A percentile compares a stretch with the other conserved stretches of the same genome.
Conservation (phyloP, 2,888 invertebrate genomes). For the Eledone cirrhosa region DNA sequence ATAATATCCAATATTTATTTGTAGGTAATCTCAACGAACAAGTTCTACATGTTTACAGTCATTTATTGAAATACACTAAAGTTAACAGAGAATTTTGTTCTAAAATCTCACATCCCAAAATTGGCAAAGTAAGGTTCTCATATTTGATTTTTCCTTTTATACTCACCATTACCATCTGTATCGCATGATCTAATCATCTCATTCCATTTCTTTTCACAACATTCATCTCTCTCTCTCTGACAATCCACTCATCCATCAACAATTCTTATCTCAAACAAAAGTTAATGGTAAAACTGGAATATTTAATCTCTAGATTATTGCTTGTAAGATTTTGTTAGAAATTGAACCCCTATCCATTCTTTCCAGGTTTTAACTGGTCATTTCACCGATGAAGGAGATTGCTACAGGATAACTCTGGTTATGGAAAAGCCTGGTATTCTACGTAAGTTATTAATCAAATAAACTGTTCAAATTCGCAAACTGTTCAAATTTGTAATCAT, state of each 20-base stretch:
- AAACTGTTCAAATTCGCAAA: no score
- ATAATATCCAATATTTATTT: slow-evolving; percentile 30
- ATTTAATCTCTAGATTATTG: no score
- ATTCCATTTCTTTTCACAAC: no score
- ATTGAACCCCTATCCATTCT: not conserved
- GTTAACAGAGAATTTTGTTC: slow-evolving; percentile 56
- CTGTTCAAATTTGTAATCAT: no score
- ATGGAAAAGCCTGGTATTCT: slow-evolving; percentile 59
- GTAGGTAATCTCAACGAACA: slow-evolving; percentile 65
- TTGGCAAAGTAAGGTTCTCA: slow-evolving; percentile 64
- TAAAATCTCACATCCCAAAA: slow-evolving; percentile 58
- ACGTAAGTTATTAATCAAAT: slow-evolving; percentile 41
- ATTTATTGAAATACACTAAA: slow-evolving; percentile 62
- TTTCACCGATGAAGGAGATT: slow-evolving; percentile 63
- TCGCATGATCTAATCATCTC: no score
- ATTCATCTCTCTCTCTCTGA: no score
- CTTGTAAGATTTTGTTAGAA: no score
- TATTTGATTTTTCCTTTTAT: no score
- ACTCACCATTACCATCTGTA: no score
- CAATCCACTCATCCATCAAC: no score
- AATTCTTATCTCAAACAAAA: no score
- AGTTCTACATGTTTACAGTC: slow-evolving; percentile 64
- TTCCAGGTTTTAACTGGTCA: slow-evolving; percentile 61
- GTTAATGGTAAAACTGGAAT: no score
- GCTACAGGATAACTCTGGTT: slow-evolving; percentile 60